Base-by-base conservation (phyloP, 2,113 vertebrate genomes). In the Opisthocomus hoazin region DNA sequence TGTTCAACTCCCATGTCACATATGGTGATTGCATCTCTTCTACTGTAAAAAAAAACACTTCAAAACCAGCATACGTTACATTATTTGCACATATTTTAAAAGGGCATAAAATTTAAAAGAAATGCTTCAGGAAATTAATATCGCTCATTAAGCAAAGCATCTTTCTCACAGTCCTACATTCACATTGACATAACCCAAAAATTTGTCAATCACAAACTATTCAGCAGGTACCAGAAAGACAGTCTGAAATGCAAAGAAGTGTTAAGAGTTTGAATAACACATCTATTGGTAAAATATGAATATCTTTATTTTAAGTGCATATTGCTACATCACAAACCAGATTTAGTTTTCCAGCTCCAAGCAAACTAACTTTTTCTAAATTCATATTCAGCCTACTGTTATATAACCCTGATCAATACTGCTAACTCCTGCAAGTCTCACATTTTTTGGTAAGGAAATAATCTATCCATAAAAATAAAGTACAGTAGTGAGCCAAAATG, bases 181-280 rank as follows among this genome's bases (percentile, higher is more conserved):
- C 96, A 84, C 69, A 97, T 90, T 89, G 91, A 97, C 97, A 87
- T 87, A 94, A 93, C 61, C 75, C 93, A 95, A 84, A 51, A 94
- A 97, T 94, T 97, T 97, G 89, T 88, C 97, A 98, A 96, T 95
- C 95, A 97, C 87, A 95, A 97, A 94, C 76, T 95, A 97, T 86
- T 97, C 93, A 96, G 84, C 92, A 96, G 91, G 97, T 91, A 94
- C 37, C 77, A 96, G 96, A 96, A 92, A 78, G 61, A 93, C 15
- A 94, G 83, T 94, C 94, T 97, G 95, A 96, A 94, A 91, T 69
- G 84, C 65, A 96, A 95, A 96, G 89, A 87, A 75, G 45, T 60
- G 92, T 82, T 93, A 89, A 10, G 54, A 74, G 41, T 75, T 87
- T 93, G 73, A 94, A 84, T 91, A 78, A 84, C 77, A 84, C 12